Conservation (phyloP, 2,888 invertebrate genomes). For the Allacma fusca region DNA sequence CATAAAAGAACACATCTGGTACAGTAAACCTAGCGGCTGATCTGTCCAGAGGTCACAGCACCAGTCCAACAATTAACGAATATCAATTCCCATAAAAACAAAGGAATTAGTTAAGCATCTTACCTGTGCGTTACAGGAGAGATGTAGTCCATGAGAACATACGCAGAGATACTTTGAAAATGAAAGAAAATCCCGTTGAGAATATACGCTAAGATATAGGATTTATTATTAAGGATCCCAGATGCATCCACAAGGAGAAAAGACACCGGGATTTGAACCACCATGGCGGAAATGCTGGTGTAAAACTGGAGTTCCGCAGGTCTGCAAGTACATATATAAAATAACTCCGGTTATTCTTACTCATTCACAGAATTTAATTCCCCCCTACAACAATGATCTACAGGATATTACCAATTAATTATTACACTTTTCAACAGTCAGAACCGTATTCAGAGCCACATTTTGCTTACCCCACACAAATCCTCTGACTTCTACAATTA, state of each 20-base stretch:
- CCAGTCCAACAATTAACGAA: too few relatives aligned
- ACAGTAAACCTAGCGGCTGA: too few relatives aligned
- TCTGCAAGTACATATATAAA: slow-evolving; percentile 65
- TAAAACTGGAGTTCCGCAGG: slow-evolving; percentile 82
- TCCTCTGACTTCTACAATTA: too few relatives aligned
- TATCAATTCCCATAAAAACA: too few relatives aligned
- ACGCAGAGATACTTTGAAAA: slow-evolving; percentile 81
- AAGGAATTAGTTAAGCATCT: slow-evolving; percentile 44
- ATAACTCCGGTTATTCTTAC: too few relatives aligned
- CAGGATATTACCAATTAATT: too few relatives aligned
- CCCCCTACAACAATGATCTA: too few relatives aligned
- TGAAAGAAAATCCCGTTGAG: slow-evolving; percentile 80
- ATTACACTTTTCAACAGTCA: neutral
- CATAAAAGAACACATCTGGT: too few relatives aligned
- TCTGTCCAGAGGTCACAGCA: too few relatives aligned
- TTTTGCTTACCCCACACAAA: too few relatives aligned
- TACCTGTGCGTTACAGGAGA: slow-evolving; percentile 82
- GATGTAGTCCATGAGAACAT: slow-evolving; percentile 80
- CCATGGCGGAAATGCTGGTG: slow-evolving; percentile 76
- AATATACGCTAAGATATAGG: slow-evolving; percentile 69
- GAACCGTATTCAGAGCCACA: too few relatives aligned
- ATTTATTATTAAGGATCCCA: slow-evolving; percentile 66
- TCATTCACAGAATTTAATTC: too few relatives aligned
- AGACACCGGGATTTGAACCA: slow-evolving; percentile 76
- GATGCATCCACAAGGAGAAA: slow-evolving; percentile 73